A percentile compares a stretch with the other conserved stretches of the same genome.
Evolutionary conservation across 2,797 vertebrate genomes (phyloP).

Genomic region (Sebastes dallii): DNA sequence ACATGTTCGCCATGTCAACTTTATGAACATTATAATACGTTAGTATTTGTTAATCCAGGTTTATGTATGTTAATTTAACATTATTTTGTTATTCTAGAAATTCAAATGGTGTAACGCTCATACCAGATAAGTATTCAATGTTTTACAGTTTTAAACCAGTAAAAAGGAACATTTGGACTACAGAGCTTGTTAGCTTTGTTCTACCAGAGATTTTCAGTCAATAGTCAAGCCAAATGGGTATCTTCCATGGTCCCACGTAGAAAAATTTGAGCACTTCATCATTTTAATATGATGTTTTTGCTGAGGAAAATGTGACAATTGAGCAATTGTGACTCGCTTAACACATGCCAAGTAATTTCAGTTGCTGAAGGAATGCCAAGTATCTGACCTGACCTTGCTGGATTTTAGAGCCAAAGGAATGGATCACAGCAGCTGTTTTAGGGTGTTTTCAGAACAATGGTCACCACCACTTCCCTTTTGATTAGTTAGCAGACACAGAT

Average conservation of each 20-base stretch:
- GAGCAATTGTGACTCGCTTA: background rate
- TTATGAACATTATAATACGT: background rate
- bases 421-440: background rate
- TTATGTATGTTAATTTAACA: background rate
- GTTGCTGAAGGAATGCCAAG: background rate
- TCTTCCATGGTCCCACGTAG: background rate
- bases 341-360: conserved; percentile 9
- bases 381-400: background rate
- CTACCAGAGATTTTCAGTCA: background rate
- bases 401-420: background rate
- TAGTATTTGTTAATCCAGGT: background rate
- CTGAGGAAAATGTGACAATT: background rate
- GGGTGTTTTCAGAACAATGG: background rate
- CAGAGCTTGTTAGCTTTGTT: background rate
- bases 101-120: background rate
- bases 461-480: background rate
- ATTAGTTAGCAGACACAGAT: background rate
- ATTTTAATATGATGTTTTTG: conserved; percentile 1
- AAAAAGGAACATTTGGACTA: background rate
- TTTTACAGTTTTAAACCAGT: background rate
- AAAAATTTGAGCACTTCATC: background rate
- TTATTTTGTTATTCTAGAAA: background rate
- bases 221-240: background rate
- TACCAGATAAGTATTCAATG: background rate
- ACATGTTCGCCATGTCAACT: background rate